These are phyloP conservation scores for Platygyra sinensis DNA, from an alignment of 64 coral and sea anemone genomes.

Conservation along the genomic window DNA sequence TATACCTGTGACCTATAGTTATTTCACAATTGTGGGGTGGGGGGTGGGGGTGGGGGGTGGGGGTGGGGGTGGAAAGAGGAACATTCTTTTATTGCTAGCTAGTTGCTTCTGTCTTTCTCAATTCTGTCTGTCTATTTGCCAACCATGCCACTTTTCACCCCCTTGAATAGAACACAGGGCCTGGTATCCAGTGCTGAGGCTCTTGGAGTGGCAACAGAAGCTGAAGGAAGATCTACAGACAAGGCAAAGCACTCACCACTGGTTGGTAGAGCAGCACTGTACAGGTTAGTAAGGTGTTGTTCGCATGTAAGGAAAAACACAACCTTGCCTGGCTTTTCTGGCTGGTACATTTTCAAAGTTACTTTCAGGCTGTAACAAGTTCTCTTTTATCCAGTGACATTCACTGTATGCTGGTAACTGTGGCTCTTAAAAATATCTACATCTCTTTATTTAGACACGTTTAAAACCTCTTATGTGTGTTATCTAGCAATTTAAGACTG, in stretches of 20 bases:
- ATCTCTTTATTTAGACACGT: too few relatives aligned
- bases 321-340: neutral
- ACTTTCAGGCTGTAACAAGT: too few relatives aligned
- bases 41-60: too few relatives aligned
- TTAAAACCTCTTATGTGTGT: too few relatives aligned
- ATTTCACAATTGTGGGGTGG: too few relatives aligned
- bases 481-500: too few relatives aligned
- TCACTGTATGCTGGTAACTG: too few relatives aligned
- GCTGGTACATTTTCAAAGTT: too few relatives aligned
- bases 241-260: slow-evolving; percentile 8
- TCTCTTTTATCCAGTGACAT: too few relatives aligned
- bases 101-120: neutral
- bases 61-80: too few relatives aligned
- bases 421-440: too few relatives aligned
- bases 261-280: slow-evolving; percentile 22
- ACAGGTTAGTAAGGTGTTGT: neutral
- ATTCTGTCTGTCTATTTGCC: neutral
- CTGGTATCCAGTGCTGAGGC: slow-evolving; percentile 31
- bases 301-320: neutral
- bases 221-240: slow-evolving; percentile 15
- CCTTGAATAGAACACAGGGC: slow-evolving; percentile 15
- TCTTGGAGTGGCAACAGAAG: slow-evolving; percentile 15
- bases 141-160: neutral
- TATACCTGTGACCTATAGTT: too few relatives aligned
- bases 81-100: neutral